These are phyloP conservation scores for Aphodius granarius DNA, from an alignment of 2,888 invertebrate genomes.

Conservation along the genomic window DNA sequence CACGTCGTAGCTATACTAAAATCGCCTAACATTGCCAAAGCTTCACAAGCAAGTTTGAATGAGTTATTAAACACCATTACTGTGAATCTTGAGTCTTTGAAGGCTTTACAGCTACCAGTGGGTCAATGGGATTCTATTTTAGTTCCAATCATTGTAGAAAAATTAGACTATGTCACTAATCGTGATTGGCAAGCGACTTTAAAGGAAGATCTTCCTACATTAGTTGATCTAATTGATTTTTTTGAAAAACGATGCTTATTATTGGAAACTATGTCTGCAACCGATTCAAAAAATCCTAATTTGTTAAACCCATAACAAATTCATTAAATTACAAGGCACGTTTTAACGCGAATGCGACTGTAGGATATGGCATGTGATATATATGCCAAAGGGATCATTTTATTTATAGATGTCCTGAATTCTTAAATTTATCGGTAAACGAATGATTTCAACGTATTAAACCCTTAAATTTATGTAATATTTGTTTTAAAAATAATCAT, in stretches of 20 bases:
- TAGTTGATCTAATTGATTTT: neutral
- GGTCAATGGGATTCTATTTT: conserved; percentile 8
- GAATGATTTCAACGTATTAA: neutral
- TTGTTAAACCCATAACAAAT: neutral
- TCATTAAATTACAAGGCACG: neutral
- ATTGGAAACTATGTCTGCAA: neutral
- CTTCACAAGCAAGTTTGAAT: conserved; percentile 1
- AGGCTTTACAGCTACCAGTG: conserved; percentile 3
- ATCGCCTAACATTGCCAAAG: neutral
- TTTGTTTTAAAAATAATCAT: neutral
- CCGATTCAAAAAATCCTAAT: neutral
- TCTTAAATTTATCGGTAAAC: neutral
- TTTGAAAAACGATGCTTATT: neutral
- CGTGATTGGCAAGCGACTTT: conserved; percentile 15
- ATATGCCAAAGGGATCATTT: neutral
- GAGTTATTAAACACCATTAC: neutral
- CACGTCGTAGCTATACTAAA: neutral
- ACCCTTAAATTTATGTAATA: neutral
- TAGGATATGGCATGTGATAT: neutral
- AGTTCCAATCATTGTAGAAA: neutral
- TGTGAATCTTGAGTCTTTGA: neutral
- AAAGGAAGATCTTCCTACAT: neutral
- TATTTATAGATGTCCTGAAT: neutral
- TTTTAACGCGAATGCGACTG: neutral
- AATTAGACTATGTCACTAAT: conserved; percentile 5